phyloP scores from a whole-genome alignment of 1,140 invertebrate species.

The Hermatobates lingyangjiaoensis region DNA sequence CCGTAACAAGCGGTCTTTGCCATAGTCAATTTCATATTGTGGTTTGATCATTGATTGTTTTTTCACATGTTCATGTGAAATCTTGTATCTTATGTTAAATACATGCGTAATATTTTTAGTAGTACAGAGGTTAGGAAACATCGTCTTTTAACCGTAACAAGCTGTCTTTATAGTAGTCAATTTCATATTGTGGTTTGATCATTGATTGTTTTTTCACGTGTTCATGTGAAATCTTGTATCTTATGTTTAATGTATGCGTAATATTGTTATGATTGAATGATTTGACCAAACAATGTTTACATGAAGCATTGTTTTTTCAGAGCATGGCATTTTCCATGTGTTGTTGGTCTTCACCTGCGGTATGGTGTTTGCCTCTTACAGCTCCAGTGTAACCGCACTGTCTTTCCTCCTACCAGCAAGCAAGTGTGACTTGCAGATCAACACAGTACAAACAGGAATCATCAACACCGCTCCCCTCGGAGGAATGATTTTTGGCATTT shows the following conservation, averaged over 20 bases:
- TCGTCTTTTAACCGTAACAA: background rate
- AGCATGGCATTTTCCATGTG: conserved; percentile 59
- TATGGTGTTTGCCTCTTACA: conserved; percentile 50
- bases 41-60: background rate
- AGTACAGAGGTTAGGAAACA: background rate
- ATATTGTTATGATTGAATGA: too few relatives aligned
- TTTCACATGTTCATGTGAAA: background rate
- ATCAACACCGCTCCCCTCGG: conserved; percentile 51
- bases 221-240: too few relatives aligned
- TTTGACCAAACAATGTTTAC: too few relatives aligned
- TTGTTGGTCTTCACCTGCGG: conserved; percentile 43
- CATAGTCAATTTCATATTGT: background rate
- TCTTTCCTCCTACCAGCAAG: conserved; percentile 56
- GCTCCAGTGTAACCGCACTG: conserved; percentile 68
- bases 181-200: background rate
- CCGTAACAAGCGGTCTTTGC: background rate
- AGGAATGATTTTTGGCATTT: conserved; percentile 78
- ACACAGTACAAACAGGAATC: conserved; percentile 48
- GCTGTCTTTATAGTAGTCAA: background rate
- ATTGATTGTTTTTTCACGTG: background rate
- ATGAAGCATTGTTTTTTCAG: conserved; percentile 27
- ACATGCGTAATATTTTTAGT: background rate
- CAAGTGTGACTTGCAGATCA: conserved; percentile 51
- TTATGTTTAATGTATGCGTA: too few relatives aligned
- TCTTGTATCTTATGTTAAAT: background rate